Base-by-base conservation (phyloP, 2,888 invertebrate genomes). In the Encarsia formosa region DNA sequence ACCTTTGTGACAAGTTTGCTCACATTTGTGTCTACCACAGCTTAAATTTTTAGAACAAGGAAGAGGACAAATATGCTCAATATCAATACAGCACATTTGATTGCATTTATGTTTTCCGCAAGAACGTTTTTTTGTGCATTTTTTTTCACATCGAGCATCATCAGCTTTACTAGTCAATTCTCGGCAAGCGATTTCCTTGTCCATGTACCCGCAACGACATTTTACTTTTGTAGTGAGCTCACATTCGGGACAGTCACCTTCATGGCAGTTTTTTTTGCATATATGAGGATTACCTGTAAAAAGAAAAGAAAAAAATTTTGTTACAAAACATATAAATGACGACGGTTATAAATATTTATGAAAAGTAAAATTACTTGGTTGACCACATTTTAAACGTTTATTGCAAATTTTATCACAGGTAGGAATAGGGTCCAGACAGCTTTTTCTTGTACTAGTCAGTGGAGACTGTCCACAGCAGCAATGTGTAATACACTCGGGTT, bases 81-180 rank as follows among this genome's bases (percentile, higher is more conserved):
- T 76, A 54, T 88, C 87, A 61, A 89, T 87, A 76, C 97, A 98
- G 74, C 98, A 98, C 37, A 81, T 77, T 60, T 87, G 85, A 65
- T 88, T 88, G 76, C 98, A 98, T 64, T 91, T 91, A 75, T 95
- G 94, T 20, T 89, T 88, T 0, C 88, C 89, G 69, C 92, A 92
- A 11, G 84, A 84, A 51, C 90, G 79, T 71, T 88, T 87, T 81
- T 93, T 94, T 47, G 86, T 88, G 70, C 98, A 98, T 63, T 89
- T 87, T 66, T 88, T 91, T 68, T 92, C 88, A 73, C 98, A 98
- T 23, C 86, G 77, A 1, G 88, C 85, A 65, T 87, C 88, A 65
- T 86, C 85, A 39, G 83, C 80, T 66, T 84, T 81, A 1, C 84
- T 80, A 0, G 81, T 82, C 9, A 91, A 73, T 45, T 89, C 83